Evolutionary conservation across 2,797 vertebrate genomes (phyloP).

Genomic region (Urocyon cinereoargenteus): DNA sequence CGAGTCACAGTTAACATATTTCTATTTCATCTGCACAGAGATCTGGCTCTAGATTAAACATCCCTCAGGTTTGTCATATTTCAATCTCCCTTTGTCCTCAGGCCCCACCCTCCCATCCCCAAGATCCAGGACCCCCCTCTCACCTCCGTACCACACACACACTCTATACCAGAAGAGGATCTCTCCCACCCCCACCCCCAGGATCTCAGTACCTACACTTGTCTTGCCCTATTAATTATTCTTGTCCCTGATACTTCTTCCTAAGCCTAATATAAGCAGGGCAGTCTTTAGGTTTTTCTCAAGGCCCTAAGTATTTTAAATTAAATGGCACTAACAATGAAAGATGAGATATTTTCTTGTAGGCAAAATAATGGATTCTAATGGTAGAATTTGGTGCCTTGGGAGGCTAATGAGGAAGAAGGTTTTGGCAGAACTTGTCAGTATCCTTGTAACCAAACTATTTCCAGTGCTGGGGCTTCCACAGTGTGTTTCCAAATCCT

Average conservation of each 20-base stretch:
- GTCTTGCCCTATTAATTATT: background rate
- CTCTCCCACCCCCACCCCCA: too few relatives aligned
- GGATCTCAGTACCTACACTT: background rate
- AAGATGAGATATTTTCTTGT: background rate
- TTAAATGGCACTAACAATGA: background rate
- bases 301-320: background rate
- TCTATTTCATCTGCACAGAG: background rate
- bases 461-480: background rate
- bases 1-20: background rate
- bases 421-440: background rate
- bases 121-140: background rate
- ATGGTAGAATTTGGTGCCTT: background rate
- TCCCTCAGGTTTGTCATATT: background rate
- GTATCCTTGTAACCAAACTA: background rate
- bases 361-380: background rate
- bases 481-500: background rate
- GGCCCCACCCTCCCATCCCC: rapidly evolving
- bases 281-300: background rate
- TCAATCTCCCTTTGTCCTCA: background rate
- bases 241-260: background rate
- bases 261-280: background rate
- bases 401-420: background rate
- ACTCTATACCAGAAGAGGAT: background rate
- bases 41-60: background rate
- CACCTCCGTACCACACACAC: rapidly evolving